Evolutionary conservation across 1,140 invertebrate genomes (phyloP).

Genomic region (Olivierus martensii): DNA sequence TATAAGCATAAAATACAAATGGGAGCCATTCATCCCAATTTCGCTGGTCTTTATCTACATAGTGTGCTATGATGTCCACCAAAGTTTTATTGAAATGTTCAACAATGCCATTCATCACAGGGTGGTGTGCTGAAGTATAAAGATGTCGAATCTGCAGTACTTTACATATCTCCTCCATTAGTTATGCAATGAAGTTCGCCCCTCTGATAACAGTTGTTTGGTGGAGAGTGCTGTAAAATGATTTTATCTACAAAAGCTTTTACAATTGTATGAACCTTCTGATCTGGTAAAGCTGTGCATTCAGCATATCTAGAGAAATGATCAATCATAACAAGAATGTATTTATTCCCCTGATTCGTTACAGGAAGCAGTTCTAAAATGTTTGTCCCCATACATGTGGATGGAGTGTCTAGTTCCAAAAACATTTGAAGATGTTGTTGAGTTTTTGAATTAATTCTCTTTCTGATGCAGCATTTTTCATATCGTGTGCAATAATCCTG

Average conservation of each 20-base stretch:
- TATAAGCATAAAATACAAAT: conserved; percentile 9
- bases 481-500: too few relatives aligned
- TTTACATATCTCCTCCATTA: neutral
- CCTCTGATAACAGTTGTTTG: neutral
- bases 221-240: neutral
- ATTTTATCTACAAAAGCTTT: conserved; percentile 12
- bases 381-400: conserved; percentile 22
- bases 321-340: conserved; percentile 21
- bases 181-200: neutral
- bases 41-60: conserved; percentile 15
- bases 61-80: conserved; percentile 21
- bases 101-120: conserved; percentile 20
- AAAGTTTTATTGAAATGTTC: conserved; percentile 21
- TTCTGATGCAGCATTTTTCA: too few relatives aligned
- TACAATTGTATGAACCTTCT: conserved; percentile 17
- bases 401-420: neutral
- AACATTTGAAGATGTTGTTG: too few relatives aligned
- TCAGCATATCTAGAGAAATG: conserved; percentile 23
- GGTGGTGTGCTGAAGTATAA: conserved; percentile 17
- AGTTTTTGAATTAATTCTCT: too few relatives aligned
- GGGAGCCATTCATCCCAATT: conserved; percentile 26
- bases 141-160: conserved; percentile 14
- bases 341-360: conserved; percentile 17
- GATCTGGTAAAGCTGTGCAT: conserved; percentile 14
- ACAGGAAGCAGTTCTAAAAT: conserved; percentile 20